Evolutionary conservation across 2,113 vertebrate genomes (phyloP), one percentile per base, ranked within the genome.

Genomic region (Oriolus oriolus): DNA sequence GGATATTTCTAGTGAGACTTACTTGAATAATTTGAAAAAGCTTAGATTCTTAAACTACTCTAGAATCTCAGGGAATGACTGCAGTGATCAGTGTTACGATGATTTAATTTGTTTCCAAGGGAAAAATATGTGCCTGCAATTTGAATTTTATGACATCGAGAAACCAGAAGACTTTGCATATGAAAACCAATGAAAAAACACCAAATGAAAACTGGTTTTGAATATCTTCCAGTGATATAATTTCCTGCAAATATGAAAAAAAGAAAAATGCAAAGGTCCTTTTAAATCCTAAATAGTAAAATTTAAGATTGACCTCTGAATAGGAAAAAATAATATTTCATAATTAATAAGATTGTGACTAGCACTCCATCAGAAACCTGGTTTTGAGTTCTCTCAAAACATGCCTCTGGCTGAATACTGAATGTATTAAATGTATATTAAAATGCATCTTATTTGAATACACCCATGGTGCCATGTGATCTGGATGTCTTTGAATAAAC

Each of bases 391-490:
- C 41, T 92, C 73, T 93, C n/a, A 57, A 87, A 92, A 93, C 45
- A 84, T 95, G 86, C 94, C 93, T 87, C 91, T 95, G 95, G 91
- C 87, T 95, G 94, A 91, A 93, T 94, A 92, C 61, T 91, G 91
- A 95, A 94, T 93, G 73, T 53, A 78, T 94, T 71, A 92, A 87
- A 92, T 57, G 49, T 50, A 39, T 92, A 87, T 95, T 94, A 91
- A 95, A 93, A 96, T 94, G 65, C n/a, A 76, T 71, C 47, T 64
- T 81, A 60, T 65, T 84, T 79, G 83, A 92, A 75, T 89, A n/a
- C 11, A 82, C 19, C 21, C 77, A 53, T 60, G 22, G 39, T 81
- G 18, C 60, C 44, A 71, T 50, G 73, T 93, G 84, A 91, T 93
- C 57, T 70, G 77, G 71, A 56, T 77, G n/a, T 54, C 64, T 89